Percentiles rank a stretch among this genome's conserved stretches.
phyloP scores from a whole-genome alignment of 1,140 invertebrate genomes.

The Drosophila equinoxialis region DNA sequence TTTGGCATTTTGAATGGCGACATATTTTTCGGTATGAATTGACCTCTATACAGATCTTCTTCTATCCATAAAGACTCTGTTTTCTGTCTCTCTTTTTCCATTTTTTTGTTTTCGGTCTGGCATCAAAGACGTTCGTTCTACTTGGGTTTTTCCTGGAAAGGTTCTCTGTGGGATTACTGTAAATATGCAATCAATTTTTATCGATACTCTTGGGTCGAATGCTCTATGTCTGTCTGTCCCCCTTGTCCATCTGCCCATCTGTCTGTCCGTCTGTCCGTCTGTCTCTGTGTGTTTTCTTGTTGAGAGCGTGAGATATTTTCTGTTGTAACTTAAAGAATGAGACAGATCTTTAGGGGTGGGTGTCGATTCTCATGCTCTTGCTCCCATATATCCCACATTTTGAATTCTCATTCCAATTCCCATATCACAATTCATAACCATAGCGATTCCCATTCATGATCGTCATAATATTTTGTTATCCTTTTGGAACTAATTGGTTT shows the following conservation, averaged over 20 bases:
- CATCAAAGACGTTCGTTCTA: conserved; percentile 1
- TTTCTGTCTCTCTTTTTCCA: too few species aligned
- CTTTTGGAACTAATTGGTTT: conserved; percentile 5
- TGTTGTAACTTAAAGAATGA: not conserved
- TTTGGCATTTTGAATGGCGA: not conserved
- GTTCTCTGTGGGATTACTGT: conserved; percentile 54
- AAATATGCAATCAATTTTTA: conserved; percentile 62
- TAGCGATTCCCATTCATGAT: conserved; percentile 2
- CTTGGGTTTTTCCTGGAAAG: conserved; percentile 42
- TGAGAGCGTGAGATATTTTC: conserved; percentile 12
- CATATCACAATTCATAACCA: not conserved
- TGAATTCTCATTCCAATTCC: not conserved
- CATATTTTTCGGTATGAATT: not conserved
- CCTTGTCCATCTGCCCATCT: conserved; percentile 54
- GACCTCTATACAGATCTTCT: not conserved
- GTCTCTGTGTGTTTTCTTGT: conserved; percentile 2
- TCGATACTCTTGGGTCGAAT: conserved; percentile 59
- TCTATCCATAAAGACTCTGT: conserved; percentile 5
- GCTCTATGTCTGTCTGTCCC: conserved; percentile 26
- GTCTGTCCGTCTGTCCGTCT: conserved; percentile 50
- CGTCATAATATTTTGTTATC: conserved; percentile 12
- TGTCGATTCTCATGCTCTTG: not conserved
- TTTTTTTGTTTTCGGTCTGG: not conserved
- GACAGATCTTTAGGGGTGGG: conserved; percentile 1
- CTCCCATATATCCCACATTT: not conserved